These are phyloP conservation scores for Drosophila takahashii DNA, from an alignment of 1,140 invertebrate species.

Conservation along the genomic window DNA sequence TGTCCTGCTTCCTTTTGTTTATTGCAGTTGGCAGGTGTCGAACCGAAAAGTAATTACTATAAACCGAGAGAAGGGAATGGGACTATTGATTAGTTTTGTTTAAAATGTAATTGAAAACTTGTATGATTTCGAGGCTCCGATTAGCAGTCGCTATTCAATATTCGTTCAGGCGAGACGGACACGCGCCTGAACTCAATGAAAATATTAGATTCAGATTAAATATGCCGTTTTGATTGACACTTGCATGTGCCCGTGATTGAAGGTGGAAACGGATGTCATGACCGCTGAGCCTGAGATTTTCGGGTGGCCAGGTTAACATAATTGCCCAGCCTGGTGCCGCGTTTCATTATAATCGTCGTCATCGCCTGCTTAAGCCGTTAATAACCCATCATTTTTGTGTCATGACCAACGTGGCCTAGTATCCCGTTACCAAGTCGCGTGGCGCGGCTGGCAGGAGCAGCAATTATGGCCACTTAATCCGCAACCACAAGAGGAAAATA, in stretches of 20 bases:
- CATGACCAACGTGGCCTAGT: slow-evolving; percentile 45
- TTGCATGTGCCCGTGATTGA: slow-evolving; percentile 41
- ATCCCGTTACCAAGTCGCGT: slow-evolving; percentile 74
- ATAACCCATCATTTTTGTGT: slow-evolving; percentile 77
- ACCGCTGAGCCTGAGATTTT: slow-evolving; percentile 15
- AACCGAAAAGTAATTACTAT: slow-evolving; percentile 65
- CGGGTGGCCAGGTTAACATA: slow-evolving; percentile 53
- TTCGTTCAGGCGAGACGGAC: slow-evolving; percentile 15
- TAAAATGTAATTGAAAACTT: slow-evolving; percentile 54
- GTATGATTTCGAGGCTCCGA: slow-evolving; percentile 13
- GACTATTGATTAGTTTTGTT: slow-evolving; percentile 33
- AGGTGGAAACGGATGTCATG: slow-evolving; percentile 72
- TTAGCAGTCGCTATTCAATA: slow-evolving; percentile 21
- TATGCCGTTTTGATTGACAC: slow-evolving; percentile 69
- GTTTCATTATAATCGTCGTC: slow-evolving; percentile 35
- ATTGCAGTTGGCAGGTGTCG: slow-evolving; percentile 47
- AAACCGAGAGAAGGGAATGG: slow-evolving; percentile 15
- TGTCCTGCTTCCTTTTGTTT: slow-evolving; percentile 14
- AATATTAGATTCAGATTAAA: slow-evolving; percentile 57
- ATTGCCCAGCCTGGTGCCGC: slow-evolving; percentile 28
- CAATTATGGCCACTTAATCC: slow-evolving; percentile 79
- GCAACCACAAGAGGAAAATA: slow-evolving; percentile 47
- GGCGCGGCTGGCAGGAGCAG: slow-evolving; percentile 35
- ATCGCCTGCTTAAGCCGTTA: slow-evolving; percentile 62
- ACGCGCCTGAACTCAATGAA: slow-evolving; percentile 29